phyloP scores from a whole-genome alignment of 2,888 invertebrate species.

The Hirtodrosophila trivittata region DNA sequence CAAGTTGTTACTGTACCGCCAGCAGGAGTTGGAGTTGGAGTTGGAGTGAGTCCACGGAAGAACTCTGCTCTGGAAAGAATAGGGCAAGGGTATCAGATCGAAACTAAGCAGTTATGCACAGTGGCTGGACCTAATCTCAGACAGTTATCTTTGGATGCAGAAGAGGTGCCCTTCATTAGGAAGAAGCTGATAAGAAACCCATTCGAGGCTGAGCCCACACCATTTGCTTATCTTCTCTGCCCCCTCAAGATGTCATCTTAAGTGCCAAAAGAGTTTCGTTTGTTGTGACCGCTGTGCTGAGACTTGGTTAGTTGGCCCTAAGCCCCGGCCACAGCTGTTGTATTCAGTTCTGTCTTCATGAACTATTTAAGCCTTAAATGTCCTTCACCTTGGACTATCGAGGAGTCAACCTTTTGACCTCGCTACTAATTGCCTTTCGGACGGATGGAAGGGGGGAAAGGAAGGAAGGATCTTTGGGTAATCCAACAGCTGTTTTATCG shows the following conservation, averaged over 20 bases:
- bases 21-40: conserved; percentile 5
- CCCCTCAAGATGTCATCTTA: conserved; percentile 1
- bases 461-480: conserved; percentile 12
- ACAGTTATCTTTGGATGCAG: too few species aligned
- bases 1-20: conserved; percentile 16
- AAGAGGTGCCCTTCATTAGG: background rate
- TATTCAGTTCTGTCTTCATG: conserved; percentile 5
- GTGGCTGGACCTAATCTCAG: too few species aligned
- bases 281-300: conserved; percentile 13
- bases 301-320: background rate
- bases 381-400: conserved; percentile 21
- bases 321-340: conserved; percentile 25
- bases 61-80: background rate
- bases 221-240: background rate
- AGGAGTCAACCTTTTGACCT: conserved; percentile 43
- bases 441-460: too few species aligned
- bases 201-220: background rate
- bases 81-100: background rate
- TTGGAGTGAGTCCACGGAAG: conserved; percentile 5
- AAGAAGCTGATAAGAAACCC: background rate
- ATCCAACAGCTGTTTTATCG: conserved; percentile 55
- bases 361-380: background rate
- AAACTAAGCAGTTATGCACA: too few species aligned
- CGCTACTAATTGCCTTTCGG: conserved; percentile 45
- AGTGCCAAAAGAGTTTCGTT: conserved; percentile 9